phyloP scores from a whole-genome alignment of 1,140 invertebrate genomes.

The Aphidius ervi region DNA sequence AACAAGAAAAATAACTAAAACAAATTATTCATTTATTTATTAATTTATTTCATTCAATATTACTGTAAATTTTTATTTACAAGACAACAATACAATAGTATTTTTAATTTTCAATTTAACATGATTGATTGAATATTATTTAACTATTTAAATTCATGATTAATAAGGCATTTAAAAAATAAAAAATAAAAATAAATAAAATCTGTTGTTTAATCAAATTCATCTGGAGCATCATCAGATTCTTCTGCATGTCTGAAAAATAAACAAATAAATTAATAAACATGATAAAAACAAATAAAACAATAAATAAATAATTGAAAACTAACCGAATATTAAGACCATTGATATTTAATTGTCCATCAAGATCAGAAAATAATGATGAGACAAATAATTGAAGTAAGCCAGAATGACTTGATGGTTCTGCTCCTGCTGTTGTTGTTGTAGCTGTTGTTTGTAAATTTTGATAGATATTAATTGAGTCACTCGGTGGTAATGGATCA shows the following conservation, averaged over 20 bases:
- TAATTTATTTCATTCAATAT: too few relatives aligned
- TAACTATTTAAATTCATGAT: too few relatives aligned
- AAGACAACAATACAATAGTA: too few relatives aligned
- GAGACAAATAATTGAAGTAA: slow-evolving; percentile 39
- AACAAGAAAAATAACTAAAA: too few relatives aligned
- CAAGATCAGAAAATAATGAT: slow-evolving; percentile 35
- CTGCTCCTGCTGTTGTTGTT: slow-evolving; percentile 15
- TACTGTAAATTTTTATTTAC: too few relatives aligned
- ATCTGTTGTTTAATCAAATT: slow-evolving; percentile 35
- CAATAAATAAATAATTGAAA: too few relatives aligned
- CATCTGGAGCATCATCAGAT: slow-evolving; percentile 14
- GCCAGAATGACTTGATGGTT: slow-evolving; percentile 16
- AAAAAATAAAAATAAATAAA: slow-evolving; percentile 20
- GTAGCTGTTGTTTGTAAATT: slow-evolving; percentile 24
- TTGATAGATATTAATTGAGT: slow-evolving; percentile 70
- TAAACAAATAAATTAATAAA: too few relatives aligned
- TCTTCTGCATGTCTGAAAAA: slow-evolving; percentile 17
- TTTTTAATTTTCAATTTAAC: too few relatives aligned
- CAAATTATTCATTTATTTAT: too few relatives aligned
- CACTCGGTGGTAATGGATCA: slow-evolving; percentile 76
- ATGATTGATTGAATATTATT: too few relatives aligned
- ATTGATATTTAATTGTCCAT: slow-evolving; percentile 19
- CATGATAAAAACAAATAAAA: too few relatives aligned
- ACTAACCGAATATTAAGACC: slow-evolving; percentile 18
- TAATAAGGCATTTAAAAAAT: too few relatives aligned